Evolutionary conservation across 2,113 vertebrate species (phyloP).

Genomic region (Cyprinodon variegatus): DNA sequence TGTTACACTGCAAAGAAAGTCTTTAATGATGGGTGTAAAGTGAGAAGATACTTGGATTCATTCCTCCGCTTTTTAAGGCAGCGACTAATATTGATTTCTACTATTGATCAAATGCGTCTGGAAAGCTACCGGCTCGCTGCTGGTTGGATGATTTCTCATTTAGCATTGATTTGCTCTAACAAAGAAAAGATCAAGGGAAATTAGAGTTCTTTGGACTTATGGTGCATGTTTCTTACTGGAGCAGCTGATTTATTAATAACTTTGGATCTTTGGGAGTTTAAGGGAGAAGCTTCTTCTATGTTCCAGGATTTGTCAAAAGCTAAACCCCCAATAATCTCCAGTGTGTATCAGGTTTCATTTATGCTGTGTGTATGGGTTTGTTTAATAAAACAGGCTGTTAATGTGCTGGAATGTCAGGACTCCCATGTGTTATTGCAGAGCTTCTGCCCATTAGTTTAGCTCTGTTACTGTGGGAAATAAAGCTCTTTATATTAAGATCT

Average conservation of each 20-base stretch:
- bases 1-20: neutral
- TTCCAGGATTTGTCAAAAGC: slow-evolving; percentile 37
- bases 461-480: slow-evolving; percentile 51
- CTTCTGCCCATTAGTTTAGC: slow-evolving; percentile 50
- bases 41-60: slow-evolving; percentile 35
- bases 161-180: slow-evolving; percentile 31
- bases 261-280: slow-evolving; percentile 1
- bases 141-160: slow-evolving; percentile 15
- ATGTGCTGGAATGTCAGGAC: slow-evolving; percentile 3
- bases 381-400: neutral
- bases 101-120: slow-evolving; percentile 35
- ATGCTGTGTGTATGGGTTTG: slow-evolving; percentile 3
- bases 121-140: slow-evolving; percentile 1
- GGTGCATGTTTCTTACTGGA: slow-evolving; percentile 2
- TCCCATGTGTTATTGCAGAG: slow-evolving; percentile 26
- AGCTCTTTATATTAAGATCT: slow-evolving; percentile 9
- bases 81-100: slow-evolving; percentile 21
- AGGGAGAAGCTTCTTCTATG: neutral
- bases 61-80: slow-evolving; percentile 19
- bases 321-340: neutral
- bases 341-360: slow-evolving; percentile 42
- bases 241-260: slow-evolving; percentile 14
- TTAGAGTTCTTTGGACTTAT: neutral
- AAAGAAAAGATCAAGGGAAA: slow-evolving; percentile 6
- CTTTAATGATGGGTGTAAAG: slow-evolving; percentile 7